phyloP scores from a whole-genome alignment of 2,888 invertebrate species.

The Teinopalpus imperialis region DNA sequence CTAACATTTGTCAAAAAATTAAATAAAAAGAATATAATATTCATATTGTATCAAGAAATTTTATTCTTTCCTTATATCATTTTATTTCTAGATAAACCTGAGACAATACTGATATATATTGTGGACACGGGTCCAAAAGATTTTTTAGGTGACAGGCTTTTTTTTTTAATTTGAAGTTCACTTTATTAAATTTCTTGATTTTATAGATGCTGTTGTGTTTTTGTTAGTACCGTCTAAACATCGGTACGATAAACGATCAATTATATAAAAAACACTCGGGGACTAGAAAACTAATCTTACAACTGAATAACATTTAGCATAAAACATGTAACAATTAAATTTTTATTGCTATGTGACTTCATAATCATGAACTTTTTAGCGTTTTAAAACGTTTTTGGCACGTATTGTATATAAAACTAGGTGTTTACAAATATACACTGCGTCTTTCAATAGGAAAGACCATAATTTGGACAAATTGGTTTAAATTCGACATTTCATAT shows the following conservation, averaged over 20 bases:
- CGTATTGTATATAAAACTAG: background rate
- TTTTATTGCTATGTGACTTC: too few species aligned
- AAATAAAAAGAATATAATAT: slow-evolving; percentile 19
- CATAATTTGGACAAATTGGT: background rate
- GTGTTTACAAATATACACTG: background rate
- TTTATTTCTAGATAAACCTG: too few species aligned
- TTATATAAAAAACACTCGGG: slow-evolving; percentile 16
- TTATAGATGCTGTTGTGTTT: too few species aligned
- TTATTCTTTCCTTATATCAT: too few species aligned
- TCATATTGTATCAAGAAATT: slow-evolving; percentile 10
- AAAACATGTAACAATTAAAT: slow-evolving; percentile 4
- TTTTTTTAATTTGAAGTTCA: too few species aligned
- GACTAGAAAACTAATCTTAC: slow-evolving; percentile 12
- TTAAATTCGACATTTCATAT: too few species aligned
- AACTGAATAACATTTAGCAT: background rate
- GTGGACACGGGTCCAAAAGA: too few species aligned
- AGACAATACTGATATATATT: too few species aligned
- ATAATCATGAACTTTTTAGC: background rate
- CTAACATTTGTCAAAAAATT: slow-evolving; percentile 13
- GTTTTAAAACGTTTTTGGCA: slow-evolving; percentile 10
- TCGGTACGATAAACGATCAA: slow-evolving; percentile 19
- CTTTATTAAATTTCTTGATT: too few species aligned
- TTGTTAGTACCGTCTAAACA: slow-evolving; percentile 17
- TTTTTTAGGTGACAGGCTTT: too few species aligned
- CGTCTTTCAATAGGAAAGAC: background rate